Base-by-base conservation (phyloP, 2,888 invertebrate species). In the Ennomos fuscantarius region DNA sequence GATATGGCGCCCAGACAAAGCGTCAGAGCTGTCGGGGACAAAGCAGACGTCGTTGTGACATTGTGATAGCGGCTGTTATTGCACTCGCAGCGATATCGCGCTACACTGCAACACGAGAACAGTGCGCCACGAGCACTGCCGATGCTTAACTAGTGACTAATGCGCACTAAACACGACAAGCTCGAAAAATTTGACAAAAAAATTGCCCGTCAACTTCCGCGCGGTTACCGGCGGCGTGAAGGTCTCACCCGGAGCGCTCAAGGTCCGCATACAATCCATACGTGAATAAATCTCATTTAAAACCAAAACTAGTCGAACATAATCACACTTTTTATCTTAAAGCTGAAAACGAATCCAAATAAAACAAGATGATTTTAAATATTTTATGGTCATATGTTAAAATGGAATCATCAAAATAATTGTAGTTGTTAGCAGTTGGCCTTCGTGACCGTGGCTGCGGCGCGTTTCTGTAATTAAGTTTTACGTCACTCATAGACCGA, bases 221-320 rank as follows among this genome's bases (percentile, higher is more conserved):
- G 89, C 91, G 84, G 91, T 91, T 90, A 92, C 91, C 78, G 83
- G 82, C 78, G 83, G 82, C 88, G 87, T 85, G 90, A 91, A 91
- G 91, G 91, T 89, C 91, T 90, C 85, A 81, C 84, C 83, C 79
- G 81, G 78, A 81, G 82, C 78, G 84, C 87, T 90, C 91, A 92
- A 91, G 91, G 91, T 92, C 87, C 82, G 85, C 83, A 86, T 86
- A 91, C 87, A 89, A 87, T 89, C 62, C 89, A 86, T 89, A 89
- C 85, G 81, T 86, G 84, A 85, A 87, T 89, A 87, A 88, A 89
- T 87, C 86, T 78, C 76, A 89, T 82, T 88, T 89, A 85, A 85
- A 81, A 78, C 79, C 76, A 85, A 86, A 88, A 86, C 87, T 75
- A 82, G 84, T 84, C 76, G 44, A 76, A 64, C 80, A 78, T 82